A percentile compares a stretch with the other conserved stretches of the same genome.
phyloP scores from a whole-genome alignment of 1,140 invertebrate species.

The Eciton burchellii region DNA sequence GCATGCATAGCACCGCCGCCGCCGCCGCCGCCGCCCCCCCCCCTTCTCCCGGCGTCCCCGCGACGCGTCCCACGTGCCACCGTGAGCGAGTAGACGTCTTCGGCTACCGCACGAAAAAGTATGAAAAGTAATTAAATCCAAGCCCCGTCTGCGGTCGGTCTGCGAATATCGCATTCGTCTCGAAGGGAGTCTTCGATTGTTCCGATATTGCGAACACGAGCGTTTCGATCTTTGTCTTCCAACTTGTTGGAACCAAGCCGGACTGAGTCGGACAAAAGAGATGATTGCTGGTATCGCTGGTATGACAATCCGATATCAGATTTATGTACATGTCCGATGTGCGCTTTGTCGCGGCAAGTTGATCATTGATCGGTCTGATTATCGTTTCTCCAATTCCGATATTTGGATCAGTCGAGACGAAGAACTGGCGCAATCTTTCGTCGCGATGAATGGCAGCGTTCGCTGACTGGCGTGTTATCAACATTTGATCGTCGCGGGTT shows the following conservation, averaged over 20 bases:
- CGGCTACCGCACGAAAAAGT: conserved; percentile 79
- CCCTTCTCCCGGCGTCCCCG: too few relatives aligned
- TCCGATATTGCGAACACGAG: background rate
- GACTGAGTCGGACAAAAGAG: background rate
- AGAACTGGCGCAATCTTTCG: conserved; percentile 6
- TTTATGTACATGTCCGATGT: too few relatives aligned
- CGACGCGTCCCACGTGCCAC: conserved; percentile 23
- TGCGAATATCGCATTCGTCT: conserved; percentile 21
- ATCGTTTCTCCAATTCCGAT: background rate
- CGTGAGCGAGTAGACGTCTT: conserved; percentile 68
- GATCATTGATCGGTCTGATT: background rate
- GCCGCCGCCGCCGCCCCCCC: too few relatives aligned
- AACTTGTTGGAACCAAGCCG: background rate
- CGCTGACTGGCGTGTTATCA: conserved; percentile 72
- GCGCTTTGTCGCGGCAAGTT: too few relatives aligned
- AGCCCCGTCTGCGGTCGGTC: conserved; percentile 50
- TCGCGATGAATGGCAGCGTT: conserved; percentile 16
- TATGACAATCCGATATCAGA: too few relatives aligned
- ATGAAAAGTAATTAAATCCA: conserved; percentile 84
- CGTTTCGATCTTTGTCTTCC: conserved; percentile 14
- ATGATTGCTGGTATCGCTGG: conserved; percentile 5
- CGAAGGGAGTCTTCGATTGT: conserved; percentile 13
- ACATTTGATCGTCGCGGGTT: conserved; percentile 65
- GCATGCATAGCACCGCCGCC: conserved; percentile 62
- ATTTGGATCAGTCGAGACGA: too few relatives aligned